Evolutionary conservation across 2,797 vertebrate species (phyloP), one percentile per base, ranked within the genome.

Genomic region (Apogon hyalosoma): DNA sequence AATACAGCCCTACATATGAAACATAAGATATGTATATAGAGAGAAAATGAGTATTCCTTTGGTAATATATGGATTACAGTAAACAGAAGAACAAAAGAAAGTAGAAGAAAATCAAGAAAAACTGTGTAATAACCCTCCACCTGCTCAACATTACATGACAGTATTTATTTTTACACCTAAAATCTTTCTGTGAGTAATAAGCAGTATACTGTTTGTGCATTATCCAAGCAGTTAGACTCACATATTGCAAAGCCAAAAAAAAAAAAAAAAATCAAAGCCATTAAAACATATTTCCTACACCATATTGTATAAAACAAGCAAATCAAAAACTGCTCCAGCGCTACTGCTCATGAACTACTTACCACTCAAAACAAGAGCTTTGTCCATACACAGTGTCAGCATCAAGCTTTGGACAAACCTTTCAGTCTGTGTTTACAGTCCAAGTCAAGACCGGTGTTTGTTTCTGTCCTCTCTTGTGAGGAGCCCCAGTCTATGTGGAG

Each of bases 381-480:
- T 45, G 56, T 70, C 63, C 77, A 18, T 51, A 49, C 73, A 53
- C 55, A 65, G 59, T 14, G 48, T 74, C 53, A 47, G 43, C 49
- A n/a, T 54, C 11, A 11, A 48, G 49, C 59, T 68, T 66, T 47
- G 68, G 41, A 55, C 54, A 73, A 57, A 55, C 51, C 33, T 64
- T 82, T 43, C 50, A 39, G 6, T 53, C 45, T 64, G 46, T 82
- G 77, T 89, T 88, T 84, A 84, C 80, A 54, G 83, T 64, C 59
- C 1, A 55, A 70, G 58, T 73, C 51, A 53, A 78, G 84, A 77
- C 79, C 73, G 68, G 14, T 79, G 74, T 77, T 79, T 81, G 64
- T 79, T 52, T 82, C 79, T 82, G 67, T 50, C 73, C 80, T 58
- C 69, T 75, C 79, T 69, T 60, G 61, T 70, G 74, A 82, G 84